phyloP scores from a whole-genome alignment of 2,113 vertebrate species.

The Solea solea region DNA sequence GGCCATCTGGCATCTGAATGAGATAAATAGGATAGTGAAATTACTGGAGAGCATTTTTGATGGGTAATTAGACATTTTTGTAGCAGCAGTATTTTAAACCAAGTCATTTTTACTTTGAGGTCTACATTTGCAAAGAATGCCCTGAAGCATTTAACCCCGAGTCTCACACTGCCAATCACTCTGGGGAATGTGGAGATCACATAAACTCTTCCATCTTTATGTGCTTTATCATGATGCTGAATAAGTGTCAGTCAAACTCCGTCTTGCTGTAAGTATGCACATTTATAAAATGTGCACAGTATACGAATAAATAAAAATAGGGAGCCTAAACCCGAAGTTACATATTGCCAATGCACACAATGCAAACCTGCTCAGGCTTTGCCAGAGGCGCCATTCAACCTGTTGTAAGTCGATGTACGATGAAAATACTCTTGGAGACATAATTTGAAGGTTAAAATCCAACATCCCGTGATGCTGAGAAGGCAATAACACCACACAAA shows the following conservation, averaged over 20 bases:
- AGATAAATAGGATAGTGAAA: background rate
- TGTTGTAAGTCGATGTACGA: no score
- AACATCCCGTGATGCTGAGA: background rate
- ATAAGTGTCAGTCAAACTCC: background rate
- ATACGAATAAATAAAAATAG: background rate
- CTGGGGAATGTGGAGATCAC: background rate
- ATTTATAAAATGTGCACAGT: background rate
- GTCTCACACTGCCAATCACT: background rate
- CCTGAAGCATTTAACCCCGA: constrained; percentile 11
- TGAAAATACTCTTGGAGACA: no score
- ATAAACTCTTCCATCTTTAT: background rate
- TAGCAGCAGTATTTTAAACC: constrained; percentile 1
- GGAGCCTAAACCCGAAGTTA: no score
- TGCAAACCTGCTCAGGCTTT: no score
- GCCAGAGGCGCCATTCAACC: no score
- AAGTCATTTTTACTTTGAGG: background rate
- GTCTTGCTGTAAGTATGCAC: background rate
- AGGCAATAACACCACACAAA: background rate
- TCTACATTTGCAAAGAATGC: constrained; percentile 3
- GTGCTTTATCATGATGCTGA: background rate
- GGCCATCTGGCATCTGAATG: constrained; percentile 26
- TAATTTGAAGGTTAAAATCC: background rate
- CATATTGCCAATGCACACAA: no score
- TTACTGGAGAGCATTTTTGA: background rate
- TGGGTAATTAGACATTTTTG: background rate